phyloP scores from a whole-genome alignment of 64 coral and sea anemone species.

The Pocillopora verrucosa region DNA sequence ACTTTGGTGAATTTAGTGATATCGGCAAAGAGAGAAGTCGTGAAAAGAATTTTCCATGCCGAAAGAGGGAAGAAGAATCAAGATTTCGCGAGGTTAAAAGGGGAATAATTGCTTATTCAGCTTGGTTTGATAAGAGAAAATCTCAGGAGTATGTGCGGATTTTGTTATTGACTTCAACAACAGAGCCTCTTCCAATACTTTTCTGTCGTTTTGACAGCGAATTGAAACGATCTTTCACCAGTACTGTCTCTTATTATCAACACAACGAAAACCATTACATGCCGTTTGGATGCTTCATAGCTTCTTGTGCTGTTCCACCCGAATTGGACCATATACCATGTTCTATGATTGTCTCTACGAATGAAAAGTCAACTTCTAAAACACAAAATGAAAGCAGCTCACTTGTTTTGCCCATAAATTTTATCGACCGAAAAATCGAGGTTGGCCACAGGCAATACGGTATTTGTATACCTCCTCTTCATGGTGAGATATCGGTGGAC shows the following conservation, averaged over 20 bases:
- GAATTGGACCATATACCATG: background rate
- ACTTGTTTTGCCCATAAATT: background rate
- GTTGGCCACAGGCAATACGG: slow-evolving; percentile 7
- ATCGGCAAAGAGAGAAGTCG: background rate
- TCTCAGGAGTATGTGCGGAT: slow-evolving; percentile 1
- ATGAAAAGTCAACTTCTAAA: background rate
- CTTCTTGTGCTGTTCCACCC: slow-evolving; percentile 19
- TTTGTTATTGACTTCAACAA: slow-evolving; percentile 5
- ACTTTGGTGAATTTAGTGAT: background rate
- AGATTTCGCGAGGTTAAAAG: slow-evolving; percentile 43
- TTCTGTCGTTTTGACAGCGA: slow-evolving; percentile 5
- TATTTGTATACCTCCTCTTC: slow-evolving; percentile 48
- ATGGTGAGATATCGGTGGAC: background rate
- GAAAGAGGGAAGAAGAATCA: background rate
- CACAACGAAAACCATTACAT: slow-evolving; percentile 51
- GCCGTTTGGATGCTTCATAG: slow-evolving; percentile 45
- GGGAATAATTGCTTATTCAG: slow-evolving; percentile 41
- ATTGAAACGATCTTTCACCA: background rate
- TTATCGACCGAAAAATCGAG: background rate
- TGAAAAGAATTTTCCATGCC: background rate
- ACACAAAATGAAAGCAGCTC: background rate
- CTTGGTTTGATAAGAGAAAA: slow-evolving; percentile 40
- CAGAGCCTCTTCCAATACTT: background rate
- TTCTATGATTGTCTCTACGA: slow-evolving; percentile 21
- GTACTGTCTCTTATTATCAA: slow-evolving; percentile 2